Evolutionary conservation across 2,113 vertebrate species (phyloP), one percentile per base, ranked within the genome.

Genomic region (Scalopus aquaticus): DNA sequence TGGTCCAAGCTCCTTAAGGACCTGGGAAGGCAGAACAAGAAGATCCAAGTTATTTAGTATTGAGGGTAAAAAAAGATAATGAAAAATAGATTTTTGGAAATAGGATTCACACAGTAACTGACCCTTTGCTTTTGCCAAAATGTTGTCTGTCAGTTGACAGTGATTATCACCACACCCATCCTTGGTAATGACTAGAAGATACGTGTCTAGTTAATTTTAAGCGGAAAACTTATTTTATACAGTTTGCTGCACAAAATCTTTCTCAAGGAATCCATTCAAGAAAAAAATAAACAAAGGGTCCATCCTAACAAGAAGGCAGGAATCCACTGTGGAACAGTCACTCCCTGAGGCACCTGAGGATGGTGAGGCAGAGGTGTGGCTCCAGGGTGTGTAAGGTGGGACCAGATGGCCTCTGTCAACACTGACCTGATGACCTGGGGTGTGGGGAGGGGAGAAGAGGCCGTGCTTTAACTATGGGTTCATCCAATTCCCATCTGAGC

Each of bases 241-340:
- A 79, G 84, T 58, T 94, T 73, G 19, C 32, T 60, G 35, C 28
- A 69, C 74, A 79, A 67, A 92, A 86, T 72, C 44, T 77, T 81
- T 60, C 46, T 39, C 3, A 67, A 91, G n/a, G 24, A 79, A 84
- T 32, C 6, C 60, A 88, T 80, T 46, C 22, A 39, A 35, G 6
- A n/a, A 84, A 82, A 54, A 70, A 95, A 30, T 11, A 80, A 89
- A 67, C 37, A n/a, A n/a, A n/a, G n/a, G 9, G 30, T 20, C 9
- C 20, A 7, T 8, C 26, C 39, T 12, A 8, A 32, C 9, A 13
- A 84, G 37, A 65, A 85, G 56, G 24, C 51, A 60, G 10, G 69
- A n/a, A 17, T 37, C 28, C 42, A 20, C 19, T 2, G 4, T 13
- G 79, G 49, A 35, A 16, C 54, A 30, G n/a, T 3, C 26, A 20